Percentiles rank a stretch among this genome's conserved stretches.
Conservation (phyloP, 1,140 invertebrate species). For the Drosophila quadrilineata region DNA sequence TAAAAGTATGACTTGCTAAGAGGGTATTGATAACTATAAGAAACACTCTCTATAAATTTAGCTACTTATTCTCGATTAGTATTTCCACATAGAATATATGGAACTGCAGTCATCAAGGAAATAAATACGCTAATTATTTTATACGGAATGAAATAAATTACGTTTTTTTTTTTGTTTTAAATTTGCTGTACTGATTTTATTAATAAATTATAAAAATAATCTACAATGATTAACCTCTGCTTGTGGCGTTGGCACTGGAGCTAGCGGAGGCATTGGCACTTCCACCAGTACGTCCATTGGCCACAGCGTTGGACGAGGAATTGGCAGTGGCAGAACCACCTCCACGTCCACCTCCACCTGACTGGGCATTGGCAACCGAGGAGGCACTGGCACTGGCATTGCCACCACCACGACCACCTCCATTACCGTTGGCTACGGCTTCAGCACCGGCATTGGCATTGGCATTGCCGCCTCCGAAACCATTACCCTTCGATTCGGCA, state of each 20-base stretch:
- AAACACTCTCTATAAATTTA: too few relatives aligned
- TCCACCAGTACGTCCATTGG: not conserved
- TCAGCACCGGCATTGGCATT: conserved; percentile 1
- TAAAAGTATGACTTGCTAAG: not conserved
- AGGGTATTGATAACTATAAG: not conserved
- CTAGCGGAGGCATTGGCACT: conserved; percentile 1
- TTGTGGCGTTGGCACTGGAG: conserved; percentile 10
- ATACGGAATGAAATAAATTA: too few relatives aligned
- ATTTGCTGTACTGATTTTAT: conserved; percentile 33
- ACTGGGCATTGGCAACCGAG: conserved; percentile 21
- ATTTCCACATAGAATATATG: too few relatives aligned
- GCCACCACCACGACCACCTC: conserved; percentile 1
- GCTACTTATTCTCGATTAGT: too few relatives aligned
- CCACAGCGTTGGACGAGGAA: conserved; percentile 6
- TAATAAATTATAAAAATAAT: conserved; percentile 44
- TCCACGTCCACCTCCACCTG: not conserved
- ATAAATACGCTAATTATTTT: too few relatives aligned
- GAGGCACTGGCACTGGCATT: conserved; percentile 31
- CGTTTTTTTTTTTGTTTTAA: too few relatives aligned
- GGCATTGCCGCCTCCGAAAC: not conserved
- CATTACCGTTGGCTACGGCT: not conserved
- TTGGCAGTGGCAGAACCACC: conserved; percentile 8
- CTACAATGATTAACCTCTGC: conserved; percentile 1
- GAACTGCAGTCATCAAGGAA: too few relatives aligned
- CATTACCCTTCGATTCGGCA: not conserved